phyloP scores from a whole-genome alignment of 2,113 vertebrate genomes.

The Strigops habroptila region DNA sequence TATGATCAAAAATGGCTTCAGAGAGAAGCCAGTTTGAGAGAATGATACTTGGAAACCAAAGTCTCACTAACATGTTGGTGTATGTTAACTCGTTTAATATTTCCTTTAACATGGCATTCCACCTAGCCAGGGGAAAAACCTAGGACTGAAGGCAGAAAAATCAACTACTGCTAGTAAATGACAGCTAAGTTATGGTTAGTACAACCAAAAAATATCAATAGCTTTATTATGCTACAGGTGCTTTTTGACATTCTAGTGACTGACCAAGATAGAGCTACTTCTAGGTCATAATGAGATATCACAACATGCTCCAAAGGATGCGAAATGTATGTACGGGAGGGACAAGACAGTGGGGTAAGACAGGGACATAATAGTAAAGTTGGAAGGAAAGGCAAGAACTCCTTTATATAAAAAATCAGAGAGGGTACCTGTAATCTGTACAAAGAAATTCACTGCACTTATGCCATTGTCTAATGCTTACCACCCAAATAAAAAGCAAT shows the following conservation, averaged over 20 bases:
- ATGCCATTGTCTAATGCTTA: not conserved
- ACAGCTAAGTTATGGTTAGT: not conserved
- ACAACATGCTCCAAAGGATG: not conserved
- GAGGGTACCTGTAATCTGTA: not conserved
- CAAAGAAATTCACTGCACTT: conserved; percentile 28
- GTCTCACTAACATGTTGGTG: not conserved
- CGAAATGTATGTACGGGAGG: not conserved
- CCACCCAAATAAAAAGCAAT: conserved; percentile 42
- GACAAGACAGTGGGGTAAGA: not conserved
- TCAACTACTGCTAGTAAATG: not conserved
- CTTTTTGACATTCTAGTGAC: conserved; percentile 55
- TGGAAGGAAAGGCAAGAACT: not conserved
- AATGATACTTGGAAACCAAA: not conserved
- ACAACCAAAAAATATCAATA: conserved; percentile 35
- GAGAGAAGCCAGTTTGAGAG: not conserved
- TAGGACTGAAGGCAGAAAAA: not conserved
- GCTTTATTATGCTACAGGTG: conserved; percentile 39
- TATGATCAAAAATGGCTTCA: not conserved
- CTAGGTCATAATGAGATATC: conserved; percentile 46
- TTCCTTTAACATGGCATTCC: not conserved
- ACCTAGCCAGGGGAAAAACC: not conserved
- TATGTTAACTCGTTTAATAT: not conserved
- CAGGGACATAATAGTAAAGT: not conserved
- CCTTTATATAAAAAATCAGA: conserved; percentile 11
- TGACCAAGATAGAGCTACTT: conserved; percentile 27